Percentiles rank a stretch among this genome's conserved stretches.
phyloP scores from a whole-genome alignment of 2,888 invertebrate species.

The Rhogogaster chlorosoma region DNA sequence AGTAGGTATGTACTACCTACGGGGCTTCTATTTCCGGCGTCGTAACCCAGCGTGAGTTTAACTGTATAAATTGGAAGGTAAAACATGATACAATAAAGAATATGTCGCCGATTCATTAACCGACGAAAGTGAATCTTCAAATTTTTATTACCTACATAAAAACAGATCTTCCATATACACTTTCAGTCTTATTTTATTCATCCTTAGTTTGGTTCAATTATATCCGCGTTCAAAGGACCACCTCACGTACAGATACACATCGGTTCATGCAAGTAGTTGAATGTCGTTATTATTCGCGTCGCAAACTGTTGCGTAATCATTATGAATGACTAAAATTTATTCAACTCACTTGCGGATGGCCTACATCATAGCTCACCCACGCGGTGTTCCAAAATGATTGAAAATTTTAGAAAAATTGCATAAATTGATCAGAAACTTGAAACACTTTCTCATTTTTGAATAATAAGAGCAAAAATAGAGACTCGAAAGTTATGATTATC shows the following conservation, averaged over 20 bases:
- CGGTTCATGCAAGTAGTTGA: background rate
- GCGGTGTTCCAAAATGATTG: background rate
- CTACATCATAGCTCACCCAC: background rate
- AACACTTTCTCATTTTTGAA: background rate
- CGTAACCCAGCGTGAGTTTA: conserved; percentile 21
- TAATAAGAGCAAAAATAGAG: background rate
- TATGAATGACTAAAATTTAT: background rate
- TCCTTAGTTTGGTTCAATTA: background rate
- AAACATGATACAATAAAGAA: background rate
- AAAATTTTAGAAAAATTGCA: background rate
- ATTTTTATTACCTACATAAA: background rate
- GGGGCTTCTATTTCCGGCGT: conserved; percentile 20
- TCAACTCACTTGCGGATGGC: conserved; percentile 10
- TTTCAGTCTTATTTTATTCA: background rate
- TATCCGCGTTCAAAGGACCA: background rate
- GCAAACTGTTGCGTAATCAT: background rate
- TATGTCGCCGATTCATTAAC: background rate
- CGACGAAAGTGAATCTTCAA: conserved; percentile 6
- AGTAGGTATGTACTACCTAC: conserved; percentile 3
- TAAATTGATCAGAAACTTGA: background rate
- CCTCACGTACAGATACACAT: background rate
- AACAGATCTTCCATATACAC: background rate
- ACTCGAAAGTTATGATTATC: background rate
- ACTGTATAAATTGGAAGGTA: background rate
- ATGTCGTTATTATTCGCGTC: conserved; percentile 15